Conservation (phyloP, 2,113 vertebrate genomes). For the Toxotes jaculatrix region DNA sequence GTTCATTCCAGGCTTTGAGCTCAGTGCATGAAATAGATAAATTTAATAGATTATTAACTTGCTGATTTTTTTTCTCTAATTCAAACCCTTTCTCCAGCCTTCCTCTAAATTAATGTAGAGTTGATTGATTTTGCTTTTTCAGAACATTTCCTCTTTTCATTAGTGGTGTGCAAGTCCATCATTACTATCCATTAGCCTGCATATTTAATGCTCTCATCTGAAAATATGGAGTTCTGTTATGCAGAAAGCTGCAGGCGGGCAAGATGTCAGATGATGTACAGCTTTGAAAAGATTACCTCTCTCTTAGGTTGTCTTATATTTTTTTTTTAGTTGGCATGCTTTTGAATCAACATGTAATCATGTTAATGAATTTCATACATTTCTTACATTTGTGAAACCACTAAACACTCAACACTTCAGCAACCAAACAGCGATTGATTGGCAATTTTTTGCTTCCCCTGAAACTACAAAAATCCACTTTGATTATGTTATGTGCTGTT, state of each 20-base stretch:
- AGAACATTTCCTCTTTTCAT: constrained; percentile 59
- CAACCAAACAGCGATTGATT: not conserved
- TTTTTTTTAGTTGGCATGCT: not conserved
- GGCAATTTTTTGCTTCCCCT: not conserved
- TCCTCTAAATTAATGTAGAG: constrained; percentile 24
- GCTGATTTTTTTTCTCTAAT: constrained; percentile 21
- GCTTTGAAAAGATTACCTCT: not conserved
- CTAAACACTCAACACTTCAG: not conserved
- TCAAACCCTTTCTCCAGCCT: constrained; percentile 11
- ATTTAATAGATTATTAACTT: constrained; percentile 42
- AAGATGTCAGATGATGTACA: constrained; percentile 29
- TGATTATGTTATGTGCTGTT: too few species aligned
- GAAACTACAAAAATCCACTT: not conserved
- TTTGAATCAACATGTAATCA: not conserved
- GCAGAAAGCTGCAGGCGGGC: not conserved
- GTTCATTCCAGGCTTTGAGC: constrained; percentile 19
- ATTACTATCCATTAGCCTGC: constrained; percentile 37
- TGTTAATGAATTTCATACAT: not conserved
- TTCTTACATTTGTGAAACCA: not conserved
- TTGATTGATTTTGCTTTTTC: constrained; percentile 53
- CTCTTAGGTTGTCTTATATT: constrained; percentile 19
- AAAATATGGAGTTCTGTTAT: constrained; percentile 28
- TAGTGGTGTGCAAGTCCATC: constrained; percentile 47
- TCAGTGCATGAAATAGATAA: constrained; percentile 16
- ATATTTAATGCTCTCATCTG: constrained; percentile 32